Percentiles rank a stretch among this genome's conserved stretches.
phyloP scores from a whole-genome alignment of 2,888 invertebrate species.

The Sinohyriopsis cumingii region DNA sequence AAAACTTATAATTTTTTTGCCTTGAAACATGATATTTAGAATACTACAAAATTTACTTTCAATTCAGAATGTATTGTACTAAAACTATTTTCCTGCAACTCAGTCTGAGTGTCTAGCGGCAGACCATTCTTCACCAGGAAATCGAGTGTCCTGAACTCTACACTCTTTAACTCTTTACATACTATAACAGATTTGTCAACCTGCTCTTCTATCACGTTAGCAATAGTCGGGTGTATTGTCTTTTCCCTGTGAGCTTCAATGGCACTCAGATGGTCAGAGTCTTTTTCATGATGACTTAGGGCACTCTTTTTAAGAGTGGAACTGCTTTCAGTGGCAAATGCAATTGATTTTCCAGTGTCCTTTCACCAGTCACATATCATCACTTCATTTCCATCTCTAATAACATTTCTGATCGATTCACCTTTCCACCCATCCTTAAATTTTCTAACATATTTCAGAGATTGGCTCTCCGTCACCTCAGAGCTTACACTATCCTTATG shows the following conservation, averaged over 20 bases:
- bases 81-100: no score
- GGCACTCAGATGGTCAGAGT: not conserved
- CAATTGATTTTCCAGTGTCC: not conserved
- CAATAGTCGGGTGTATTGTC: no score
- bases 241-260: not conserved
- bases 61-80: not conserved
- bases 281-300: not conserved
- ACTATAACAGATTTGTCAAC: no score
- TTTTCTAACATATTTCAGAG: no score
- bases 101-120: slow-evolving; percentile 1
- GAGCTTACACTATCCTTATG: no score
- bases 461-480: no score
- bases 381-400: not conserved
- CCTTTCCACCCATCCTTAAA: no score
- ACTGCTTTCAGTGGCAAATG: slow-evolving; percentile 1
- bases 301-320: slow-evolving; percentile 2
- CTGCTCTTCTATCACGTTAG: no score
- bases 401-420: no score
- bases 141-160: no score
- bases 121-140: no score
- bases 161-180: no score
- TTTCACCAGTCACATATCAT: not conserved
- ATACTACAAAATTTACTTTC: not conserved
- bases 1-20: not conserved
- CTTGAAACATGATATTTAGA: not conserved